Base-by-base conservation (phyloP, 1,140 invertebrate species). In the Ceratosolen solmsi region DNA sequence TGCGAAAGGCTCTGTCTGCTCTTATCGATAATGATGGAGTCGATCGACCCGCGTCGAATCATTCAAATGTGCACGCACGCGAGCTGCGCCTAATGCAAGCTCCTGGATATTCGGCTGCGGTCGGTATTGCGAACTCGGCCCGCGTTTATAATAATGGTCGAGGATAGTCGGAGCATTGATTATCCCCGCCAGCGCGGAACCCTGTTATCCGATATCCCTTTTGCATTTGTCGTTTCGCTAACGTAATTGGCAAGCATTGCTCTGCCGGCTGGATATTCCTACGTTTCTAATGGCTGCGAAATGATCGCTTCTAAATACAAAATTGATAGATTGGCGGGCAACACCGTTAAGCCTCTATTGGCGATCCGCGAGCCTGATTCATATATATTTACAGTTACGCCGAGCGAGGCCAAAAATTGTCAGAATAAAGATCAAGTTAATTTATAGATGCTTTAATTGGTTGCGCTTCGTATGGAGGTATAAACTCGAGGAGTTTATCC, bases 371-470 rank as follows among this genome's bases (percentile, higher is more conserved):
- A 41, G 36, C 72, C 38, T 58, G 71, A 74, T 80, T 75, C 46
- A 68, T 80, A 51, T 27, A 11, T 38, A 49, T 74, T 80, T 80
- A 80, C 79, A 60, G 79, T 73, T 80, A 80, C 8, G 1, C 41
- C 51, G 20, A 33, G 25, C 8, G 27, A 8, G 27, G 11, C 0
- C 65, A 3, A 70, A n/a, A 25, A n/a, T 70, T 70, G 13, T 33
- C 17, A 63, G 33, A 63, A 63, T 63, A 33, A 20, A 63, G 30
- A 20, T 33, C n/a, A 33, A 33, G 20, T 7, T 63, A 33, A 63
- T 33, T 63, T 33, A 63, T 33, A 36, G 30, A 36, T 36, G 13
- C 30, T 33, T 33, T 33, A 36, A 33, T 33, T 36, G 60, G 27
- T 33, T 60, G 20, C n/a, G 0, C 2, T n/a, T n/a, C n/a, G n/a